Evolutionary conservation across 2,888 invertebrate species (phyloP), one percentile per base, ranked within the genome.

Genomic region (Microctonus hyperodae): DNA sequence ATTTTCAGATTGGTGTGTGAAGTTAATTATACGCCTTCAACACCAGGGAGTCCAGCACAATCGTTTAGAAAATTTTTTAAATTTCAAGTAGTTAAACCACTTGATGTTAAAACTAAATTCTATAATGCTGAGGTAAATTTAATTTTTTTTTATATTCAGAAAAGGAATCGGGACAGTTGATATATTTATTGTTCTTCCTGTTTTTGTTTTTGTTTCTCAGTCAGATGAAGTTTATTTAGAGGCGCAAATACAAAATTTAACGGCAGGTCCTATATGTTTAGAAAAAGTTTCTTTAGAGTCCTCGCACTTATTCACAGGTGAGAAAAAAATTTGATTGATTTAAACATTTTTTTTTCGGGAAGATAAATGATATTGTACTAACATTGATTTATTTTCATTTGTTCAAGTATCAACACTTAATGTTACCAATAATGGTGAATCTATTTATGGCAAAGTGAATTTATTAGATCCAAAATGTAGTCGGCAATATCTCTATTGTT

Each of bases 41-140:
- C 65, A 40, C 66, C 69, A 25, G 71, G 73, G 28, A 85, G 85
- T 20, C 90, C 93, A 73, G 86, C 91, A 35, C 91, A 94, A 81
- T 93, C 94, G 70, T 96, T 98, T 80, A 89, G 97, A 74, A 98
- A 98, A 84, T 98, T 97, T 84, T 99, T 98, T 85, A 98, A 98
- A 86, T 98, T 99, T 84, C 92, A 96, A 89, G 98, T 99, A 0
- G 88, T 97, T 78, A 98, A 98, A 83, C 98, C 98, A 2, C 86
- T 99, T 57, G 98, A 99, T 88, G 97, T 99, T 0, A 97, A 98
- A 86, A 98, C 98, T 0, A 98, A 98, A 83, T 96, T 98, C 85
- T 98, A 96, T 83, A 97, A 96, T 87, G 95, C 96, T 1, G 97
- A 91, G 87, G 90, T 90, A n/a, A n/a, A n/a, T n/a, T n/a, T n/a